Conservation (phyloP, 1,140 invertebrate genomes). For the Papilio glaucus region DNA sequence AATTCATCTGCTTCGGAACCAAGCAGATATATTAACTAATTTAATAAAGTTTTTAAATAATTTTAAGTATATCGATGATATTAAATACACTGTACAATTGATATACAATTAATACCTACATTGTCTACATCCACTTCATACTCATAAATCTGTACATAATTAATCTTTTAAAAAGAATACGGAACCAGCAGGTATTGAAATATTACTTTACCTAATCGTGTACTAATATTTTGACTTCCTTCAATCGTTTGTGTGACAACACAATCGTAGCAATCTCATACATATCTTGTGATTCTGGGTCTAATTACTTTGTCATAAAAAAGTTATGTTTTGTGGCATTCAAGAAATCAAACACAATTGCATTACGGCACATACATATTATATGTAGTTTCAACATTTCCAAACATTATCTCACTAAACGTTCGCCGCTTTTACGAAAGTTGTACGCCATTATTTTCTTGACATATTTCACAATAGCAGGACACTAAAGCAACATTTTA, state of each 20-base stretch:
- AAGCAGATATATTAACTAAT: constrained; percentile 8
- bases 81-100: neutral
- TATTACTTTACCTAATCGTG: too few relatives aligned
- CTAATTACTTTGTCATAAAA: too few relatives aligned
- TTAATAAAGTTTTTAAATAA: neutral
- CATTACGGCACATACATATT: constrained; percentile 5
- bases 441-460: constrained; percentile 70
- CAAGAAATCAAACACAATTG: constrained; percentile 1
- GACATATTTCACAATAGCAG: constrained; percentile 71
- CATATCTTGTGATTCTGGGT: too few relatives aligned
- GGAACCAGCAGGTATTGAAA: too few relatives aligned
- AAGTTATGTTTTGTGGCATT: too few relatives aligned
- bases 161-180: too few relatives aligned
- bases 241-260: too few relatives aligned
- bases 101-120: too few relatives aligned
- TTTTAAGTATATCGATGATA: neutral
- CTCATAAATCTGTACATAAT: too few relatives aligned
- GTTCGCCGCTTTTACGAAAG: constrained; percentile 51
- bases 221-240: too few relatives aligned
- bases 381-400: constrained; percentile 48
- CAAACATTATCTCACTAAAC: constrained; percentile 58
- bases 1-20: constrained; percentile 49
- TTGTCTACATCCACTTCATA: too few relatives aligned
- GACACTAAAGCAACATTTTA: constrained; percentile 55
- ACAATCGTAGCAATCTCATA: too few relatives aligned